A percentile compares a stretch with the other conserved stretches of the same genome.
Conservation (phyloP, 2,888 invertebrate species). For the Chrysolina haemoptera region DNA sequence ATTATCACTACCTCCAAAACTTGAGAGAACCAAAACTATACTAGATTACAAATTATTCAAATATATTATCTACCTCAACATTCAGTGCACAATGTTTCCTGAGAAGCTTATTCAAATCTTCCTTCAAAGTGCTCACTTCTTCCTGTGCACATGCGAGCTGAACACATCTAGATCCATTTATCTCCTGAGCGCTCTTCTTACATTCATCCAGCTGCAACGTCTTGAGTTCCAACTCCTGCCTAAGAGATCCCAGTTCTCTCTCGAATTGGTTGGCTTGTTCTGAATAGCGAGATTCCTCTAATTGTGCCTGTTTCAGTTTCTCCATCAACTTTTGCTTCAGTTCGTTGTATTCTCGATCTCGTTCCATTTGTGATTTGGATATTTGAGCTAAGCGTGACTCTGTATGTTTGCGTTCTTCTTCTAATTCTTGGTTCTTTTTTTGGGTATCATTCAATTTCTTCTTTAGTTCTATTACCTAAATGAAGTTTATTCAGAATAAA, state of each 20-base stretch:
- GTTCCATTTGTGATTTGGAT: constrained; percentile 46
- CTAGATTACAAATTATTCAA: too few relatives aligned
- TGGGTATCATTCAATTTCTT: constrained; percentile 55
- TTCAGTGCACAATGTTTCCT: constrained; percentile 59
- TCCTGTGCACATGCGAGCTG: constrained; percentile 58
- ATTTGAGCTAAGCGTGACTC: constrained; percentile 45
- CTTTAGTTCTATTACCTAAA: constrained; percentile 56
- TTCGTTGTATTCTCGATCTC: constrained; percentile 52
- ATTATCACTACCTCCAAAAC: too few relatives aligned
- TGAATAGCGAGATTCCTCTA: constrained; percentile 46
- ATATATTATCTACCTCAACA: constrained; percentile 56
- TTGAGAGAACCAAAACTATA: too few relatives aligned
- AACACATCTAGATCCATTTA: constrained; percentile 52
- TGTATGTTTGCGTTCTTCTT: constrained; percentile 49
- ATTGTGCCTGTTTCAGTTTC: constrained; percentile 49
- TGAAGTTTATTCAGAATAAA: too few relatives aligned
- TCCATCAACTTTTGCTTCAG: constrained; percentile 54
- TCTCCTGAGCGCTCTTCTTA: constrained; percentile 53
- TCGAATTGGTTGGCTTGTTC: constrained; percentile 54
- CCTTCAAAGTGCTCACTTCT: constrained; percentile 61
- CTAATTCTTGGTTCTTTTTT: constrained; percentile 48
- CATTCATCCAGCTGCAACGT: constrained; percentile 54
- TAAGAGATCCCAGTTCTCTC: constrained; percentile 52
- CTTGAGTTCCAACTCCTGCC: constrained; percentile 53
- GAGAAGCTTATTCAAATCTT: constrained; percentile 59